phyloP scores from a whole-genome alignment of 2,113 vertebrate genomes.

The Chamaetylas fuelleborni region DNA sequence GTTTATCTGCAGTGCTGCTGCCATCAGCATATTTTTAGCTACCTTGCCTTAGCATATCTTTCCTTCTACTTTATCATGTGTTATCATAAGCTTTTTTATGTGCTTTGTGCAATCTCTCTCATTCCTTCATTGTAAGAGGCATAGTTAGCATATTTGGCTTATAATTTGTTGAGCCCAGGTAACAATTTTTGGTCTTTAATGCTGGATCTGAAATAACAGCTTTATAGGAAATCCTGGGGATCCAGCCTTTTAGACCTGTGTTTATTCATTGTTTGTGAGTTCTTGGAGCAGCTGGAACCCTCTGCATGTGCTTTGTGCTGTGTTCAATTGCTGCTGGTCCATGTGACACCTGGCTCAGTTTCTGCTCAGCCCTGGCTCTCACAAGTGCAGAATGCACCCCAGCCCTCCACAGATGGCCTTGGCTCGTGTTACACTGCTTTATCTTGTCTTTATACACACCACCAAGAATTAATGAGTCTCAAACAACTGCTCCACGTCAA shows the following conservation, averaged over 20 bases:
- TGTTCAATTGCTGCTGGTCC: not conserved
- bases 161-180: not conserved
- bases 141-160: not conserved
- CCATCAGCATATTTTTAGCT: not conserved
- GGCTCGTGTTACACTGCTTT: slow-evolving; percentile 22
- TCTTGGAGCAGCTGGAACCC: not conserved
- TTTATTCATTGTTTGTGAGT: not conserved
- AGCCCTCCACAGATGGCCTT: not conserved
- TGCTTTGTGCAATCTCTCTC: not conserved
- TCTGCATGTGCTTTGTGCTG: not conserved
- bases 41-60: not conserved
- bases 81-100: not conserved
- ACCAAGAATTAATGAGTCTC: not conserved
- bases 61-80: not conserved
- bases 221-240: not conserved
- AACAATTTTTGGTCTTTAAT: not conserved
- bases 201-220: not conserved
- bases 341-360: not conserved
- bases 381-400: not conserved
- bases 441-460: slow-evolving; percentile 14
- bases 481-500: slow-evolving; percentile 36
- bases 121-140: not conserved
- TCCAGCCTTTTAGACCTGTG: not conserved
- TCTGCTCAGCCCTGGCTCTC: not conserved
- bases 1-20: not conserved